phyloP scores from a whole-genome alignment of 1,140 invertebrate species.

The Drosophila dunni region DNA sequence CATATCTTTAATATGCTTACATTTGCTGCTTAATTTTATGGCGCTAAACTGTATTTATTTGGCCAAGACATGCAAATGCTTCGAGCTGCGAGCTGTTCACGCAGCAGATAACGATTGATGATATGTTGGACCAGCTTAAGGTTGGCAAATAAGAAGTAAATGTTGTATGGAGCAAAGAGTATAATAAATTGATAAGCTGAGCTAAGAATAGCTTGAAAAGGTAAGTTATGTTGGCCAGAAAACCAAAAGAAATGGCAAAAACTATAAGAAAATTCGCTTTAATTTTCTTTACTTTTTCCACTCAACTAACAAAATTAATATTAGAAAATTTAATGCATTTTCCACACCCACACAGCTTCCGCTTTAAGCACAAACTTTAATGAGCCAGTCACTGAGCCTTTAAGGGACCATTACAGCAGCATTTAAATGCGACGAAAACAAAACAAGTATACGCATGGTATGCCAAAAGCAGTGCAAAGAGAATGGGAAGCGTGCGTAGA shows the following conservation, averaged over 20 bases:
- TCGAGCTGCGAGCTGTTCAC: no score
- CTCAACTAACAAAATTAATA: background rate
- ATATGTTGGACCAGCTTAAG: no score
- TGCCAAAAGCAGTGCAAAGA: background rate
- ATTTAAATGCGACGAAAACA: slow-evolving; percentile 30
- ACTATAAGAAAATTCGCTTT: background rate
- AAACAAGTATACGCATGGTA: slow-evolving; percentile 35
- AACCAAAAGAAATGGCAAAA: background rate
- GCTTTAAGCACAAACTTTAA: slow-evolving; percentile 4
- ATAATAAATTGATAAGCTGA: no score
- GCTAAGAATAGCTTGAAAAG: no score
- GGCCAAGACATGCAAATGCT: slow-evolving; percentile 2
- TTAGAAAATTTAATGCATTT: background rate
- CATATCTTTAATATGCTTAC: background rate
- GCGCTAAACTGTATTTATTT: background rate
- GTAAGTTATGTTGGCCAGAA: no score
- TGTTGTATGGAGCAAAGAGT: no score
- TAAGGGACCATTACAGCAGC: slow-evolving; percentile 31
- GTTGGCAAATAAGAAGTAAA: no score
- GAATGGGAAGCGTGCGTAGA: background rate
- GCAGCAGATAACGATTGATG: no score
- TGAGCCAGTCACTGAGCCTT: slow-evolving; percentile 1
- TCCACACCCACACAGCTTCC: background rate
- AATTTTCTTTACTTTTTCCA: background rate
- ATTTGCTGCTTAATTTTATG: background rate